Evolutionary conservation across 2,113 vertebrate species (phyloP), one percentile per base, ranked within the genome.

Genomic region (Corythornis vintsioides): DNA sequence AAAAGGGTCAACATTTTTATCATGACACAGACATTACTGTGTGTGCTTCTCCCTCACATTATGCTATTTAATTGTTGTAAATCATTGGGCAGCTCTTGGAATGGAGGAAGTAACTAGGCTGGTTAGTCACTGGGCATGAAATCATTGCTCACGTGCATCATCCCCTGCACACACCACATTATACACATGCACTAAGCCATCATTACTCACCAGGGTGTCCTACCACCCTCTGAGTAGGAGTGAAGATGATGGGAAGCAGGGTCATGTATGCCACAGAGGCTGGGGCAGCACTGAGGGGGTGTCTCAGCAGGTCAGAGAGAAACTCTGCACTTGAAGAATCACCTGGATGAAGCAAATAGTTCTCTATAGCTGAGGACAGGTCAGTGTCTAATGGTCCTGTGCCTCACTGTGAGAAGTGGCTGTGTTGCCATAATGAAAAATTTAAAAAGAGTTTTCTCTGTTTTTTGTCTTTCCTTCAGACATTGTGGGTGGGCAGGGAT

Each of bases 121-220:
- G 33, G 45, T 70, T 72, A 85, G 78, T 92, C 89, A 80, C 20
- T 0, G 14, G 13, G 55, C 3, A 6, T 66, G 83, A 56, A 75
- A 55, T 24, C 1, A 7, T 9, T 45, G 42, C 38, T 71, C 16
- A 10, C 0, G 2, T 50, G 42, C 22, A 2, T 47, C 52, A 75
- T 40, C 38, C 25, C 52, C 64, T 3, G 86, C 61, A 52, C 38
- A 10, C 29, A 16, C 9, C 0, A 0, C 0, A 1, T 15, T 2
- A 19, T 25, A 11, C 24, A 10, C 19, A 0, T 0, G 1, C 52
- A 28, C 9, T 3, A 29, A 31, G 47, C 31, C 0, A 0, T 26
- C 74, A 10, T n/a, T 12, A 9, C 45, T 29, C 0, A 0, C 9
- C 29, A 21, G 25, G 42, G 40, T 15, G 47, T 6, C 15, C 22